These are phyloP conservation scores for Caiman crocodilus DNA, from an alignment of 2,797 vertebrate species.

Conservation along the genomic window DNA sequence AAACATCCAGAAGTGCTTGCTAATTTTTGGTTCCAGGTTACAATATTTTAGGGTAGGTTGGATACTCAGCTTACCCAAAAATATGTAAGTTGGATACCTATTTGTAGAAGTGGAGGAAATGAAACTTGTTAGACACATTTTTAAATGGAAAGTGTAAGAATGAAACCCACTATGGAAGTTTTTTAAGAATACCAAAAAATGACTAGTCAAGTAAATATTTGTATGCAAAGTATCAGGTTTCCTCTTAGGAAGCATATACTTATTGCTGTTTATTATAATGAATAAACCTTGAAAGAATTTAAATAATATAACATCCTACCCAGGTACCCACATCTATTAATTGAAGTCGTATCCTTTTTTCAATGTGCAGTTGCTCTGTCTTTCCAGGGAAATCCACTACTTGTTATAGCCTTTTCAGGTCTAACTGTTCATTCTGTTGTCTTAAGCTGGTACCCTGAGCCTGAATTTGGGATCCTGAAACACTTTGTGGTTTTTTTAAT, in stretches of 20 bases:
- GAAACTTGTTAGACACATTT: neutral
- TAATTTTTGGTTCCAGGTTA: neutral
- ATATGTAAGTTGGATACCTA: too few relatives aligned
- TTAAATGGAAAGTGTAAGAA: neutral
- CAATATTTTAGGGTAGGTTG: neutral
- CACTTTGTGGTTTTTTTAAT: too few relatives aligned
- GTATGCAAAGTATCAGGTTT: neutral
- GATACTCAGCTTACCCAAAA: neutral
- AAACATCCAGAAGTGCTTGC: neutral
- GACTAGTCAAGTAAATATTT: neutral
- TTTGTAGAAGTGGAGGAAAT: neutral
- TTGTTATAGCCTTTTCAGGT: neutral
- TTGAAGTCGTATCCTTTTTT: neutral
- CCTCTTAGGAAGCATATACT: neutral
- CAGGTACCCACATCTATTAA: neutral
- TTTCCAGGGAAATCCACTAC: neutral
- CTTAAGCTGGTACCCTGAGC: neutral
- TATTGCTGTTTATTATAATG: neutral
- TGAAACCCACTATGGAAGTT: neutral
- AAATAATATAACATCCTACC: neutral
- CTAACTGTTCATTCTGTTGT: neutral
- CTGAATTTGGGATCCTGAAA: neutral
- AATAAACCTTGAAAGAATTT: neutral
- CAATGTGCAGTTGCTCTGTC: neutral
- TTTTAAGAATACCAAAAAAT: neutral